A percentile compares a stretch with the other conserved stretches of the same genome.
Conservation (phyloP, 2,888 invertebrate species). For the Drepanosiphum platanoidis region DNA sequence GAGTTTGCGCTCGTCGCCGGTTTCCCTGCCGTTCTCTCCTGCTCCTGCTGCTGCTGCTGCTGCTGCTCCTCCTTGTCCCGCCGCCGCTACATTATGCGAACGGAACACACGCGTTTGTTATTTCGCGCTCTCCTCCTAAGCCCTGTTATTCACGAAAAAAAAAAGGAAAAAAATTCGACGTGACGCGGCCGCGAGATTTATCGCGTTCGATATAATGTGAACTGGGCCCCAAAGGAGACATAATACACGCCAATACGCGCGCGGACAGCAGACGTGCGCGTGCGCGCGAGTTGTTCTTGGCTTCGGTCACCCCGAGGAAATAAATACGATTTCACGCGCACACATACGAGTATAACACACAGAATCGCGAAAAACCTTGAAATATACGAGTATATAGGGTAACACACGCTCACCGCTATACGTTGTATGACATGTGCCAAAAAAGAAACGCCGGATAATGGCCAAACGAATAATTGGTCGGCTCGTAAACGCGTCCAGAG, state of each 20-base stretch:
- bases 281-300: conserved; percentile 12
- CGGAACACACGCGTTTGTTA: too few relatives aligned
- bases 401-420: not conserved
- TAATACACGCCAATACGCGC: not conserved
- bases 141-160: conserved; percentile 9
- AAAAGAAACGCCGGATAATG: conserved; percentile 27
- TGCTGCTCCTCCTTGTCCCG: too few relatives aligned
- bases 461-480: conserved; percentile 18
- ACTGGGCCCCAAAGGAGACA: not conserved
- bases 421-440: conserved; percentile 33
- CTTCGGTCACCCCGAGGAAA: conserved; percentile 16
- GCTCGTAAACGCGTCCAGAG: conserved; percentile 16
- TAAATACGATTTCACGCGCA: not conserved
- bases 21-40: not conserved
- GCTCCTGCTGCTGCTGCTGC: too few relatives aligned
- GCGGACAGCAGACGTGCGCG: not conserved
- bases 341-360: not conserved
- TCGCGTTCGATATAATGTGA: conserved; percentile 14
- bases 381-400: not conserved
- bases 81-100: not conserved
- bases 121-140: not conserved
- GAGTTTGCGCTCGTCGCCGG: not conserved
- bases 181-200: conserved; percentile 45
- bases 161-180: conserved; percentile 4
- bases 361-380: conserved; percentile 35